Evolutionary conservation across 2,113 vertebrate genomes (phyloP).

Genomic region (Formicarius rufipectus): DNA sequence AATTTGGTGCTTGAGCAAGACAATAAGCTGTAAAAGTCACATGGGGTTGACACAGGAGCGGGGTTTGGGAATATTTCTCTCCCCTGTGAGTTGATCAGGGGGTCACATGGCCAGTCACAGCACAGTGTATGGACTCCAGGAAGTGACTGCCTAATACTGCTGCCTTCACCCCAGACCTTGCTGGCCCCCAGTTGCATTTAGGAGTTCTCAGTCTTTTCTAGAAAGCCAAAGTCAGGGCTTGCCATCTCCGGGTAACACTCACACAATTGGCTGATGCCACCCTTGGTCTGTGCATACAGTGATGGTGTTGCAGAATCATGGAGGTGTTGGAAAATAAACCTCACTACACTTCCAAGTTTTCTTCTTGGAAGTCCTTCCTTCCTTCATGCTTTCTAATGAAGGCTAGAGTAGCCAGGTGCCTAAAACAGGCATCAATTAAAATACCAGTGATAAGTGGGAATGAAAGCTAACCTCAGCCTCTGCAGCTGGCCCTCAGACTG

Average conservation of each 20-base stretch:
- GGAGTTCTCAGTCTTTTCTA: not conserved
- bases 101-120: not conserved
- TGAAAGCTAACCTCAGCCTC: not conserved
- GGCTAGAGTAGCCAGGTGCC: not conserved
- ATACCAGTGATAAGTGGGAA: not conserved
- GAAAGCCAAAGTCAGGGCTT: not conserved
- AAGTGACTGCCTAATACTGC: not conserved
- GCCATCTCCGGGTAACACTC: not conserved
- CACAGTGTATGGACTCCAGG: not conserved
- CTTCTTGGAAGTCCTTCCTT: not conserved
- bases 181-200: not conserved
- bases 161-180: not conserved
- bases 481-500: not conserved
- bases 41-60: not conserved
- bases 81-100: rapidly evolving
- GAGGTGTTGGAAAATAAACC: not conserved
- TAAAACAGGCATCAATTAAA: not conserved
- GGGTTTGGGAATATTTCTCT: not conserved
- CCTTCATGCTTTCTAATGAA: not conserved
- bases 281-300: not conserved
- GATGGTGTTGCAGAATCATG: not conserved
- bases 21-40: not conserved
- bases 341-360: not conserved
- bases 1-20: not conserved
- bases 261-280: not conserved